These are phyloP conservation scores for Samia ricini DNA, from an alignment of 1,140 invertebrate genomes.

Conservation along the genomic window DNA sequence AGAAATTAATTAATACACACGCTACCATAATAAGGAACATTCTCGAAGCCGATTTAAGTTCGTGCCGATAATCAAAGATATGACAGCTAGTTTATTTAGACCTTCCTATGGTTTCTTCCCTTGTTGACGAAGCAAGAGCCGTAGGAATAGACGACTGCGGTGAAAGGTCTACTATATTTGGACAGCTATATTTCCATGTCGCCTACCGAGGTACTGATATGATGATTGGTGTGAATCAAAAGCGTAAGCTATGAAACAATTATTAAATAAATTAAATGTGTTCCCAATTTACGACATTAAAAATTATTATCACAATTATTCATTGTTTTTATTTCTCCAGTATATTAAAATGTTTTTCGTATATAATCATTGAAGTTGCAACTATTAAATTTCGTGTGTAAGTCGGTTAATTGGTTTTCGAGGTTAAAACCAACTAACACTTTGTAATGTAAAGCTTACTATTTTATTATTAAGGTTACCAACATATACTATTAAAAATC, in stretches of 20 bases:
- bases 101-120: conserved; percentile 15
- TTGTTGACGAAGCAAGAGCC: neutral
- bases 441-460: too few relatives aligned
- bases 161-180: conserved; percentile 49
- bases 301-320: too few relatives aligned
- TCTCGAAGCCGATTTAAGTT: conserved; percentile 34
- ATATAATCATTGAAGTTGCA: too few relatives aligned
- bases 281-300: too few relatives aligned
- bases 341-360: too few relatives aligned
- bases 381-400: too few relatives aligned
- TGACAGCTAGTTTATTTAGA: conserved; percentile 28
- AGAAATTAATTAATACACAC: conserved; percentile 17
- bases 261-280: neutral
- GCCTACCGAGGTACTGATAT: conserved; percentile 38
- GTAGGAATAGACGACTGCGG: conserved; percentile 42
- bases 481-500: too few relatives aligned
- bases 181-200: conserved; percentile 63
- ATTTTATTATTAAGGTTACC: too few relatives aligned
- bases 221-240: conserved; percentile 34
- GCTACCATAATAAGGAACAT: conserved; percentile 32
- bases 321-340: too few relatives aligned
- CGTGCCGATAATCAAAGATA: conserved; percentile 59
- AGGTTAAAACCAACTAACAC: too few relatives aligned
- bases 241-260: neutral
- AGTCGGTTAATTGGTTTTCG: too few relatives aligned